phyloP scores from a whole-genome alignment of 2,797 vertebrate species.

The Urocyon cinereoargenteus region DNA sequence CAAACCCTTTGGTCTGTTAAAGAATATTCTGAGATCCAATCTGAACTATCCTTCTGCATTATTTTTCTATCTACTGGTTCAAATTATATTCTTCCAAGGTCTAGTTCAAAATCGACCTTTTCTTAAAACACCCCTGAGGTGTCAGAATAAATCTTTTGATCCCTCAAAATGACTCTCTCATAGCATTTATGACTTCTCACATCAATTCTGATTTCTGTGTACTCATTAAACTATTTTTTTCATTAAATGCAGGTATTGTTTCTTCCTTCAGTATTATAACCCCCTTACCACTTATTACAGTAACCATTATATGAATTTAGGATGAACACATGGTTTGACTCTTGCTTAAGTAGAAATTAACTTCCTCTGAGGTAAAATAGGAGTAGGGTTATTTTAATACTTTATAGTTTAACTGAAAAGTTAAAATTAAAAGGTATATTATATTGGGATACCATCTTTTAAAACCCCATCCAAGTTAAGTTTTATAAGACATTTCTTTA shows the following conservation, averaged over 20 bases:
- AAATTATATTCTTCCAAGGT: background rate
- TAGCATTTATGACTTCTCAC: background rate
- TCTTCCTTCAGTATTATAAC: background rate
- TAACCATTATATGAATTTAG: background rate
- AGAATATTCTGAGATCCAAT: background rate
- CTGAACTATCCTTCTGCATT: background rate
- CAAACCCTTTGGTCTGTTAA: background rate
- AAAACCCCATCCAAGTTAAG: background rate
- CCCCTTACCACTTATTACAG: background rate
- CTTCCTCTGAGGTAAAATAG: constrained; percentile 22
- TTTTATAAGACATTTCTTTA: constrained; percentile 32
- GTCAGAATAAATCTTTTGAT: background rate
- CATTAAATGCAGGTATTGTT: background rate
- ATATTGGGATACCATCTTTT: constrained; percentile 28
- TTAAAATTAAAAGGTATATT: constrained; percentile 31
- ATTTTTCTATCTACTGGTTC: background rate
- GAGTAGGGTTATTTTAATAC: background rate
- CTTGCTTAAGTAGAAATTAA: background rate
- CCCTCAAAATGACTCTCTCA: background rate
- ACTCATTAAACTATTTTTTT: background rate
- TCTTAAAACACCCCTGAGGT: background rate
- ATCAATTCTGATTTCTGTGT: background rate
- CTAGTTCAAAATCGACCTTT: background rate
- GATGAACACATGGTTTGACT: background rate
- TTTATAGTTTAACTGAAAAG: constrained; percentile 12